Evolutionary conservation across 35 echinoderm and acorn worm genomes (phyloP).

Genomic region (Heliocidaris erythrogramma): DNA sequence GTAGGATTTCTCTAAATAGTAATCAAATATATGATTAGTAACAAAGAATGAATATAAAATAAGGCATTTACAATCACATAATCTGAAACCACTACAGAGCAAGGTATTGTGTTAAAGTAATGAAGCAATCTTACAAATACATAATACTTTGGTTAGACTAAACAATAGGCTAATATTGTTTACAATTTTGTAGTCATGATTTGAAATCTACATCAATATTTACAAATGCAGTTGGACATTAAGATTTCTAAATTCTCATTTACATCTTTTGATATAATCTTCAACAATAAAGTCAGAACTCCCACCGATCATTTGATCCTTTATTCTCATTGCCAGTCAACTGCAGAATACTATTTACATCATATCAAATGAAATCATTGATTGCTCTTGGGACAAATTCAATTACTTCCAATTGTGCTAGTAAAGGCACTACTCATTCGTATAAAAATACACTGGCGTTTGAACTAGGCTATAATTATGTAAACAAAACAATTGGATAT

Average conservation of each 20-base stretch:
- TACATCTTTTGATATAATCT: neutral
- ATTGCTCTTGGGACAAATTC: neutral
- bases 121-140: neutral
- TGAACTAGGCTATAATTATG: neutral
- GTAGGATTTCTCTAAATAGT: constrained; percentile 6
- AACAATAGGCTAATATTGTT: constrained; percentile 9
- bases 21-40: neutral
- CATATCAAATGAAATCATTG: neutral
- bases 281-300: neutral
- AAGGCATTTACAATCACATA: neutral
- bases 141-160: constrained; percentile 33
- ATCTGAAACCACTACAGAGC: neutral
- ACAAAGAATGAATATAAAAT: neutral
- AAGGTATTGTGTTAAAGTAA: neutral
- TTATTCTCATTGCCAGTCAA: neutral
- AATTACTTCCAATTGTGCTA: neutral
- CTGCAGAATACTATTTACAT: constrained; percentile 11
- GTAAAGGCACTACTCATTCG: neutral
- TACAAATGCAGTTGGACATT: constrained; percentile 11
- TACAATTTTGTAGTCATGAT: constrained; percentile 24
- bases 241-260: neutral
- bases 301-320: neutral
- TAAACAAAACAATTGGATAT: neutral
- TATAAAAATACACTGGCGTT: neutral
- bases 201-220: constrained; percentile 47